These are phyloP conservation scores for Macaca mulatta DNA, from an alignment of 2,113 vertebrate genomes.

Conservation along the genomic window DNA sequence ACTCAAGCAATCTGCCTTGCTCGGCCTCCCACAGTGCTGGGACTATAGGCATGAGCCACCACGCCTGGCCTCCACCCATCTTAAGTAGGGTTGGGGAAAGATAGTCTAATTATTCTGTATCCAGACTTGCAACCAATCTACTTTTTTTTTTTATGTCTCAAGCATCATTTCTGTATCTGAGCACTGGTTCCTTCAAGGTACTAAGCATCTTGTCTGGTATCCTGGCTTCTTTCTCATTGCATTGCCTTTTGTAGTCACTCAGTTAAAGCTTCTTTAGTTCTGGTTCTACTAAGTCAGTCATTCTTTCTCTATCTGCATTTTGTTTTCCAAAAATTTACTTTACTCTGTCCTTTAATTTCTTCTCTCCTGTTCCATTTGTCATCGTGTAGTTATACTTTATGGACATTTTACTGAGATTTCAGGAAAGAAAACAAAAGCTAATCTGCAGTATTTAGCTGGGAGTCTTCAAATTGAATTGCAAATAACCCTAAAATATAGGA, in stretches of 20 bases:
- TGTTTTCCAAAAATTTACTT: not conserved
- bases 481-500: conserved; percentile 12
- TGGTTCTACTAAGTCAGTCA: not conserved
- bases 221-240: not conserved
- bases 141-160: not conserved
- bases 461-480: not conserved
- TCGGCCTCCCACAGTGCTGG: too few relatives aligned
- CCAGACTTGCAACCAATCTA: not conserved
- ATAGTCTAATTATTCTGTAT: not conserved
- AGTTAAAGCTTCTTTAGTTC: not conserved
- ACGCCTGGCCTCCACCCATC: too few relatives aligned
- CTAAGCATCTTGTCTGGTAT: not conserved
- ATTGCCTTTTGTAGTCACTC: not conserved
- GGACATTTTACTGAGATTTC: not conserved
- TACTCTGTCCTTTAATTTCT: not conserved
- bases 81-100: not conserved
- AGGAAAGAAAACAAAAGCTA: not conserved
- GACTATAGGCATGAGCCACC: too few relatives aligned
- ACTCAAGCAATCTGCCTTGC: too few relatives aligned
- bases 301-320: not conserved
- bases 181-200: not conserved
- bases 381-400: not conserved
- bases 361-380: not conserved
- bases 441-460: not conserved
- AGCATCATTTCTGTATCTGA: not conserved